Evolutionary conservation across 1,140 invertebrate species (phyloP), one percentile per base, ranked within the genome.

Genomic region (Lethrus apterus): DNA sequence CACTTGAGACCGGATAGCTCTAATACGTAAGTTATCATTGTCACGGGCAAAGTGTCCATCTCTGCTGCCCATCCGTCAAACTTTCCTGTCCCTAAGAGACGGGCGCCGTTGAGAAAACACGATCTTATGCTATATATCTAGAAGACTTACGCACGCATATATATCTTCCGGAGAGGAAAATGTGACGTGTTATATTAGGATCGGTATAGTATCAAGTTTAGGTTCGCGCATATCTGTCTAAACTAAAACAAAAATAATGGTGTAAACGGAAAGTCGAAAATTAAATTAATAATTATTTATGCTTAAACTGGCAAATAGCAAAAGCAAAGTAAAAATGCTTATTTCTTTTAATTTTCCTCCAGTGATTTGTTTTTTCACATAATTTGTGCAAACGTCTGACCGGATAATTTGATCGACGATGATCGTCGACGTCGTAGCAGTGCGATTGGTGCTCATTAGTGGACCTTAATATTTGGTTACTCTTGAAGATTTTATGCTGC

Each of bases 1-100:
- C n/a, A n/a, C 48, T 35, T 21, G 48, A 50, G 48, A 40, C 45
- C 18, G 34, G 45, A 42, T 38, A 41, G 43, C 8, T 47, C 50
- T 51, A 51, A 51, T 51, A 51, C 50, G 50, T 47, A 51, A 51
- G 50, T 45, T 33, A 51, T 51, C 50, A 51, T 47, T 51, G 50
- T 51, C 50, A 51, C 31, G 31, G 13, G 18, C 26, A 40, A 50
- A 46, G 35, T 41, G 43, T 41, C 32, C 44, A 40, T 35, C 44
- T 29, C 26, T 30, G 31, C 35, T 45, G 44, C 13, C 44, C 48
- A 50, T 50, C 43, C 29, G 34, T 50, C 48, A 50, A 50, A 50
- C 48, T 50, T 50, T 45, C 31, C 34, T 32, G 21, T 36, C 30
- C 41, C 4, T 24, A 10, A 26, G 17, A 36, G 34, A 36, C 11